A percentile compares a stretch with the other conserved stretches of the same genome.
phyloP scores from a whole-genome alignment of 2,888 invertebrate species.

The Sicus ferrugineus region DNA sequence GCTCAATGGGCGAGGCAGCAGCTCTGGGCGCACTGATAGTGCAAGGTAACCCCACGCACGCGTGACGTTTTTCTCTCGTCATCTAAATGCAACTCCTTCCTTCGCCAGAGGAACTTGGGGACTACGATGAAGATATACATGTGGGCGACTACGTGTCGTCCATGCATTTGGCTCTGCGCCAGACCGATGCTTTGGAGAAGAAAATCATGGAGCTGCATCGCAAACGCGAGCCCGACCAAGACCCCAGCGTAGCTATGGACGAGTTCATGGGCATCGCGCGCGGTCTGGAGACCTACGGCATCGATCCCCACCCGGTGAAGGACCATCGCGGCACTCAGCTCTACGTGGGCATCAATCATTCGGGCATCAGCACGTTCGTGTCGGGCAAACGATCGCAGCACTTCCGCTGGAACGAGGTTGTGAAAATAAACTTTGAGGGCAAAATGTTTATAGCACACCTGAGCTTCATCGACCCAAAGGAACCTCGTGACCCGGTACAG shows the following conservation, averaged over 20 bases:
- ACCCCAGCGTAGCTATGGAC: conserved; percentile 86
- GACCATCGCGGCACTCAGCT: conserved; percentile 92
- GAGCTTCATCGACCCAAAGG: conserved; percentile 85
- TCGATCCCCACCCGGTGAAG: conserved; percentile 98
- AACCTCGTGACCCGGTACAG: conserved; percentile 56
- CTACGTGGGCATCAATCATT: conserved; percentile 94
- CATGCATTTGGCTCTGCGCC: conserved; percentile 89
- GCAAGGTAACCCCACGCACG: conserved; percentile 76
- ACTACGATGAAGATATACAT: conserved; percentile 89
- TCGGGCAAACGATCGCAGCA: conserved; percentile 92
- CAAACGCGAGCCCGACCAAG: conserved; percentile 84
- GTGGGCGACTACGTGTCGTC: conserved; percentile 89
- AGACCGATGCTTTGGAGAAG: conserved; percentile 90
- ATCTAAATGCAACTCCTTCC: background rate
- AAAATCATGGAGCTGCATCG: conserved; percentile 93
- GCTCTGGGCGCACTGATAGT: conserved; percentile 90
- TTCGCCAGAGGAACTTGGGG: conserved; percentile 88
- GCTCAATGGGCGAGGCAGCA: conserved; percentile 87
- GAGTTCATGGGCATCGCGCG: conserved; percentile 91
- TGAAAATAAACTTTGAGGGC: conserved; percentile 96
- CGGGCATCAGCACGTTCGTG: conserved; percentile 94
- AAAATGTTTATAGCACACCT: conserved; percentile 97
- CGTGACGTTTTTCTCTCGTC: background rate
- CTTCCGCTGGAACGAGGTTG: conserved; percentile 95
- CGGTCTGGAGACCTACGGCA: conserved; percentile 94